These are phyloP conservation scores for Chelonoidis abingdonii DNA, from an alignment of 2,113 vertebrate species.

Conservation along the genomic window DNA sequence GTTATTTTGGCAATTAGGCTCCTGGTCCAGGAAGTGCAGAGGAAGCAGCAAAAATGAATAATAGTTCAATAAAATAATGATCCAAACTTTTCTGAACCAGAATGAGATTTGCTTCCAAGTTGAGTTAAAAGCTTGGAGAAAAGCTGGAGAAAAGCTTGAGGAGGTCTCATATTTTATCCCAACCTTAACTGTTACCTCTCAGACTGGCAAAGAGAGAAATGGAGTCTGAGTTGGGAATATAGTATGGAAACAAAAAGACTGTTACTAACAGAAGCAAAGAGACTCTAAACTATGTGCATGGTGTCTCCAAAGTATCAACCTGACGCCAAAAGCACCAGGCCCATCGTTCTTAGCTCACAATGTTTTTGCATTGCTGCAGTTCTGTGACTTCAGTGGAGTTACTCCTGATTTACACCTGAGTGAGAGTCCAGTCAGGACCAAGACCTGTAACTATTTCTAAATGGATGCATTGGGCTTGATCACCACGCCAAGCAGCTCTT, in stretches of 20 bases:
- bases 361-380: neutral
- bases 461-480: neutral
- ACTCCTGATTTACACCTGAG: neutral
- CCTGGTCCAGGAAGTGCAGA: neutral
- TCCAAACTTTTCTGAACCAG: neutral
- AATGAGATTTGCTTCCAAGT: conserved; percentile 12
- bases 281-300: neutral
- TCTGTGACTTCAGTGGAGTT: neutral
- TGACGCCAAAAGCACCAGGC: neutral
- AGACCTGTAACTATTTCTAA: neutral
- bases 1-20: conserved; percentile 35
- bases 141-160: neutral
- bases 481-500: neutral
- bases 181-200: neutral
- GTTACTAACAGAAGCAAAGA: neutral
- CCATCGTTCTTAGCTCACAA: neutral
- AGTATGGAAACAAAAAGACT: too few species aligned
- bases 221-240: neutral
- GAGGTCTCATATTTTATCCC: neutral
- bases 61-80: conserved; percentile 34
- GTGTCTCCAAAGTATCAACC: neutral
- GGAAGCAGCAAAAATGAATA: conserved; percentile 34
- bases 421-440: rapidly evolving
- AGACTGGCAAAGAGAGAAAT: neutral
- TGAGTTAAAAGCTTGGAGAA: neutral